These are phyloP conservation scores for Myotis planiceps DNA, from an alignment of 2,797 vertebrate genomes.

Conservation along the genomic window DNA sequence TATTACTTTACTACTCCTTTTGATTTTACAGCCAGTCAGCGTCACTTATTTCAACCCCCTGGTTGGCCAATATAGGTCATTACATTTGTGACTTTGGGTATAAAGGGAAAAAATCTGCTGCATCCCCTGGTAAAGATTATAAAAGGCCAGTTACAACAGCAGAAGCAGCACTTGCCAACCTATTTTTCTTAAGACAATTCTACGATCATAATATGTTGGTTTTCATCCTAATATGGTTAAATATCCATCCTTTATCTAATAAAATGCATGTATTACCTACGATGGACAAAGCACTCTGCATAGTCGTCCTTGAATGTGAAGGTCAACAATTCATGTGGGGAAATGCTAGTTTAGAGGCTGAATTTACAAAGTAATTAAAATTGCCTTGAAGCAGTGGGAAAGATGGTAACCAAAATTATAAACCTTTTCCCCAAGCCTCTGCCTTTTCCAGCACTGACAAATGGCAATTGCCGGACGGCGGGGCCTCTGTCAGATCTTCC, in stretches of 20 bases:
- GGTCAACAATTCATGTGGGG: conserved; percentile 52
- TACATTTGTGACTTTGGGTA: not conserved
- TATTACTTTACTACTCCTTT: not conserved
- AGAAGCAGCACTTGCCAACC: not conserved
- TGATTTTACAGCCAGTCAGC: not conserved
- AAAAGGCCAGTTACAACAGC: not conserved
- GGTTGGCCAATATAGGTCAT: not conserved
- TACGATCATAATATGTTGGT: not conserved
- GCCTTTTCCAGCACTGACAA: conserved; percentile 37
- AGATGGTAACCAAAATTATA: conserved; percentile 63
- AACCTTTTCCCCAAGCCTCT: conserved; percentile 53
- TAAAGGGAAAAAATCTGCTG: not conserved
- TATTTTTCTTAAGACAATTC: conserved; percentile 3
- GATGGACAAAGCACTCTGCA: not conserved
- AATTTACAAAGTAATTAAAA: conserved; percentile 73
- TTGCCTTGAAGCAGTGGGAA: conserved; percentile 66
- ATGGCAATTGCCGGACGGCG: conserved; percentile 17
- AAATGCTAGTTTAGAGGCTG: conserved; percentile 44
- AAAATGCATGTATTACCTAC: not conserved
- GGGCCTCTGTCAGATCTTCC: conserved; percentile 23
- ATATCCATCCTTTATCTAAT: not conserved
- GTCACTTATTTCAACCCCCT: not conserved
- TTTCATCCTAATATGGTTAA: not conserved
- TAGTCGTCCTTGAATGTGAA: conserved; percentile 55
- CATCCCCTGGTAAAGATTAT: not conserved